phyloP scores from a whole-genome alignment of 2,797 vertebrate species.

The Lithobates pipiens region DNA sequence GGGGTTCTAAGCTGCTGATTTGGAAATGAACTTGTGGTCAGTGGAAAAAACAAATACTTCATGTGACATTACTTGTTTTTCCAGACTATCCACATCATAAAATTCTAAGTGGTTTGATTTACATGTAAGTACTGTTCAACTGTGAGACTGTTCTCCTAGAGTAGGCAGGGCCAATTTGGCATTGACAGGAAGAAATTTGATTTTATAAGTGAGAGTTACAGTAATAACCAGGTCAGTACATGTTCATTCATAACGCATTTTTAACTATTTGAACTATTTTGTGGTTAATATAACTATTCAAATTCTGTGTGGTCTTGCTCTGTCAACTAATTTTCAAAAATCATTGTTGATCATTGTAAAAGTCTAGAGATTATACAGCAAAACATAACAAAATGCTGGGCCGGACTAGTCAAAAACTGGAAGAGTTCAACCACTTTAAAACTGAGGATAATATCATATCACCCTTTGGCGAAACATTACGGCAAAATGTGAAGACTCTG shows the following conservation, averaged over 20 bases:
- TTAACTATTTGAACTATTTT: not conserved
- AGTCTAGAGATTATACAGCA: no score
- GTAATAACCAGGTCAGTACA: constrained; percentile 3
- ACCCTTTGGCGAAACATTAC: no score
- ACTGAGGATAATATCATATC: no score
- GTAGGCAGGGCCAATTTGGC: constrained; percentile 10
- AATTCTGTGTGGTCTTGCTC: not conserved
- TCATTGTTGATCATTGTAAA: no score
- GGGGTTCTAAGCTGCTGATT: constrained; percentile 26
- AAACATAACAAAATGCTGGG: no score
- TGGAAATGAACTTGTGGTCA: constrained; percentile 9
- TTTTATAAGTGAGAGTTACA: not conserved
- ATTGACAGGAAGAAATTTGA: not conserved
- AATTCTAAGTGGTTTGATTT: constrained; percentile 27
- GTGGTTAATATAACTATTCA: not conserved
- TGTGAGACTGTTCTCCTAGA: not conserved
- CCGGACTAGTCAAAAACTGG: no score
- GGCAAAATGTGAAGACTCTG: no score
- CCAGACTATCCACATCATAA: constrained; percentile 35
- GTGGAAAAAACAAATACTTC: constrained; percentile 43
- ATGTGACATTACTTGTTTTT: constrained; percentile 33
- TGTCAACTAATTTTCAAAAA: not conserved
- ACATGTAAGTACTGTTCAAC: constrained; percentile 7
- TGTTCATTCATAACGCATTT: not conserved
- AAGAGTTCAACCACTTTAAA: no score